A percentile compares a stretch with the other conserved stretches of the same genome.
Conservation (phyloP, 2,888 invertebrate genomes). For the Dorcus hopei region DNA sequence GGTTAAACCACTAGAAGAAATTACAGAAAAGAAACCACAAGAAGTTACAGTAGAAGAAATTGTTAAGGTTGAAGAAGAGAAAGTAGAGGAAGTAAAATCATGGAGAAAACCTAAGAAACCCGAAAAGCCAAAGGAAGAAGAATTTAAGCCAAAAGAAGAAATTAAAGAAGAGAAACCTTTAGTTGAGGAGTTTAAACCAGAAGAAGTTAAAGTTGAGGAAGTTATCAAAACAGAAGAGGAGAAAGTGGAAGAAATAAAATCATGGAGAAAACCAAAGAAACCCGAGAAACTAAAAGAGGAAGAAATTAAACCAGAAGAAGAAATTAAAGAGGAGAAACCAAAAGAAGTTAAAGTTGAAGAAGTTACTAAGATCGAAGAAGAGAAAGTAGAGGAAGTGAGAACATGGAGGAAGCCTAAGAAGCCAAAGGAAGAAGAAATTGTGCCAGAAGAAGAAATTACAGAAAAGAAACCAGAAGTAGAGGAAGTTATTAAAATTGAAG, state of each 20-base stretch:
- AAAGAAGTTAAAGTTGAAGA: constrained; percentile 37
- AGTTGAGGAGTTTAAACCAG: constrained; percentile 48
- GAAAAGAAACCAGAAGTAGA: constrained; percentile 26
- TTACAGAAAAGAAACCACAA: constrained; percentile 54
- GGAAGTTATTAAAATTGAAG: constrained; percentile 27
- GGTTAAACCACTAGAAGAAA: constrained; percentile 48
- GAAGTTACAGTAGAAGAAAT: constrained; percentile 45
- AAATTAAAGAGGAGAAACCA: constrained; percentile 42
- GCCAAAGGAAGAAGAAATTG: constrained; percentile 32
- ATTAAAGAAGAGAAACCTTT: constrained; percentile 21
- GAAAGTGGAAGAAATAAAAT: constrained; percentile 14
- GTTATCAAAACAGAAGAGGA: constrained; percentile 20
- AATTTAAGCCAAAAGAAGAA: constrained; percentile 3
- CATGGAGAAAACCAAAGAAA: constrained; percentile 21
- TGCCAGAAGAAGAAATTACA: constrained; percentile 7
- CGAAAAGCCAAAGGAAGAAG: constrained; percentile 37
- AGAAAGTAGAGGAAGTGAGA: constrained; percentile 27
- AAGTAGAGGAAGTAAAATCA: constrained; percentile 15
- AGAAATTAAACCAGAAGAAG: constrained; percentile 24
- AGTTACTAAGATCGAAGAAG: constrained; percentile 22
- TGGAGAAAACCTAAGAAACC: constrained; percentile 16
- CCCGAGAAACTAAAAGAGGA: constrained; percentile 20
- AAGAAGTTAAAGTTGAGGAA: neutral
- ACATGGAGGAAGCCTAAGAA: constrained; percentile 8
- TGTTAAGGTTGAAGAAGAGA: constrained; percentile 15